Evolutionary conservation across 2,797 vertebrate genomes (phyloP).

Genomic region (Silurus aristotelis): DNA sequence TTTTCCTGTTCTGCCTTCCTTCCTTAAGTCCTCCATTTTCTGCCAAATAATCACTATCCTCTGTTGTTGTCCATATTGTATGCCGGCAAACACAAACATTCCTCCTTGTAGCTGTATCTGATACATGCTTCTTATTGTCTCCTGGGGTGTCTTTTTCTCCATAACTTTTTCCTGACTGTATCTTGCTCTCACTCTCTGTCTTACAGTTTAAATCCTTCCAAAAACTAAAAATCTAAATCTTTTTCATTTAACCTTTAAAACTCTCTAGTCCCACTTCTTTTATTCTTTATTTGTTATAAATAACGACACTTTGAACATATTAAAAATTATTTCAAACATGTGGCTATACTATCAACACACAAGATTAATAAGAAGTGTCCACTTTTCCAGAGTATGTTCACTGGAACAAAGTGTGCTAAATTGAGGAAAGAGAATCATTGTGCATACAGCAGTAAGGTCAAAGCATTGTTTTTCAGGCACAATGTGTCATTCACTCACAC

Average conservation of each 20-base stretch:
- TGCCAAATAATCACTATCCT: not conserved
- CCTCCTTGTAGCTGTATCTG: slow-evolving; percentile 18
- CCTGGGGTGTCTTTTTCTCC: slow-evolving; percentile 34
- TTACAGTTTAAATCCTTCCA: not conserved
- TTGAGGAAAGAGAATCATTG: not conserved
- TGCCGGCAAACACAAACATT: slow-evolving; percentile 23
- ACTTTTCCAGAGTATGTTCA: not conserved
- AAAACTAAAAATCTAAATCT: not conserved
- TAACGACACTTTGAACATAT: not conserved
- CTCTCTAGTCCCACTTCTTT: not conserved
- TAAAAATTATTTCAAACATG: not conserved
- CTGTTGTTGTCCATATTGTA: slow-evolving; percentile 28
- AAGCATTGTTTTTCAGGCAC: not conserved
- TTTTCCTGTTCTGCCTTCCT: slow-evolving; percentile 29
- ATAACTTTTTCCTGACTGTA: slow-evolving; percentile 33
- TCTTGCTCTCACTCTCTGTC: slow-evolving; percentile 10
- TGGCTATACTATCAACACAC: not conserved
- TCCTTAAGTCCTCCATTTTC: slow-evolving; percentile 25
- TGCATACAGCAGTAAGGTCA: not conserved
- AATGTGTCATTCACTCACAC: slow-evolving; percentile 1
- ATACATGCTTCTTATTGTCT: slow-evolving; percentile 14
- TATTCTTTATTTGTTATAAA: not conserved
- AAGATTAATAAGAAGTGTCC: not conserved
- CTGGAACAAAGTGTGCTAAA: not conserved
- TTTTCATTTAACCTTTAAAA: not conserved